A percentile compares a stretch with the other conserved stretches of the same genome.
phyloP scores from a whole-genome alignment of 1,140 invertebrate genomes.

The Scaptomyza graminum region DNA sequence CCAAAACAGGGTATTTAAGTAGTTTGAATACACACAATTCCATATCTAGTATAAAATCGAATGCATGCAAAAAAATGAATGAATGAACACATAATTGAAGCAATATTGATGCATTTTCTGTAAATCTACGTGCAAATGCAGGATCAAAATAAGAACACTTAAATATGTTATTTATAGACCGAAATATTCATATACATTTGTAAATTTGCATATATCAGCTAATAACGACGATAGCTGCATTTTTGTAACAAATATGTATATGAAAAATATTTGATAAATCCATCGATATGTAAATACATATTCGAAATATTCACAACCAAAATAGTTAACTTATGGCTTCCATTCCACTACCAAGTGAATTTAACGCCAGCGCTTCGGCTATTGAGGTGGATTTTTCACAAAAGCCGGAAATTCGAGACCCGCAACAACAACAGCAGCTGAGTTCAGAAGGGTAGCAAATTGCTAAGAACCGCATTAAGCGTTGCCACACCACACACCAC shows the following conservation, averaged over 20 bases:
- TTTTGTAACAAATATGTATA: too few species aligned
- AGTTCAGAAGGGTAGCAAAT: slow-evolving; percentile 27
- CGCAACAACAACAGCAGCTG: slow-evolving; percentile 8
- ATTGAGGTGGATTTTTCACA: slow-evolving; percentile 43
- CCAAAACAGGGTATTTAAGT: not conserved
- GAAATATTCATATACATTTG: not conserved
- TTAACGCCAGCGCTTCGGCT: slow-evolving; percentile 23
- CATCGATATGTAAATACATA: too few species aligned
- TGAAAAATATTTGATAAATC: too few species aligned
- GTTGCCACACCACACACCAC: slow-evolving; percentile 20
- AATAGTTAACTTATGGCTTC: not conserved
- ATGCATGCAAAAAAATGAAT: slow-evolving; percentile 1
- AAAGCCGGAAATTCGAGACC: slow-evolving; percentile 40
- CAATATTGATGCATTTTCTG: slow-evolving; percentile 1
- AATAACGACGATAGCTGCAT: too few species aligned
- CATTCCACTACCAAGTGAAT: slow-evolving; percentile 27
- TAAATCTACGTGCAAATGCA: slow-evolving; percentile 8
- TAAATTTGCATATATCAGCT: not conserved
- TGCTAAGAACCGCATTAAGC: slow-evolving; percentile 25
- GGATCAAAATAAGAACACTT: not conserved
- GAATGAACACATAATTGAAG: slow-evolving; percentile 16
- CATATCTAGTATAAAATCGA: too few species aligned
- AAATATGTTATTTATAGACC: too few species aligned
- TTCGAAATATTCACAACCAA: not conserved
- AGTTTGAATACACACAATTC: too few species aligned